Evolutionary conservation across 1,140 invertebrate genomes (phyloP), one percentile per base, ranked within the genome.

Genomic region (Trichonephila clavipes): DNA sequence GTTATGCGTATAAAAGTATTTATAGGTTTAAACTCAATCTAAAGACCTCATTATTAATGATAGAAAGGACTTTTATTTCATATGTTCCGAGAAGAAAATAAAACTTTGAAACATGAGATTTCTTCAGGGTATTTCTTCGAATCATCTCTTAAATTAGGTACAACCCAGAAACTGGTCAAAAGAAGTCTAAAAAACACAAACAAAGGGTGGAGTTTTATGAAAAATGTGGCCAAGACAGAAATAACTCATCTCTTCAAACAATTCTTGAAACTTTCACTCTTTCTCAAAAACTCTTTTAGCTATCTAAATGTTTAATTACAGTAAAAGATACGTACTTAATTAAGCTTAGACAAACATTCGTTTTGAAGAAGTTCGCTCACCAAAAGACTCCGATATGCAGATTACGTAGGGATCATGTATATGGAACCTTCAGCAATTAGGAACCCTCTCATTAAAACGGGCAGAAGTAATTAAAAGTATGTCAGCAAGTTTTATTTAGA

Each of bases 271-370:
- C 64, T 88, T 88, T 64, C 69, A 81, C 44, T 66, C 16, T 58
- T 85, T 58, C 40, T 51, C 28, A 83, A 85, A 92, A 66, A 89
- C 66, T 72, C 64, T 72, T 62, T 77, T n/a, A 66, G 24, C 62
- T 91, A 91, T 40, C 66, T 87, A 87, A 87, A 87, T 93, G 85
- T 93, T 85, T 93, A 93, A 93, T 93, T 93, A 93, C 85, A 64
- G 85, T 87, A 81, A 93, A 64, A 24, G 62, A 93, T 93, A 77
- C 91, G 62, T 59, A 72, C 64, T 93, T 93, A 93, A 93, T 93
- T 93, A 93, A 88, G 87, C 91, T 72, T 92, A 85, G 90, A 69
- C 90, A 92, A 92, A 92, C 28, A 92, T 85, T 64, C 82, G 82
- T 92, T 85, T 72, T 61, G 69, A 58, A 90, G 88, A 90, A 81